Percentiles rank a stretch among this genome's conserved stretches.
These are phyloP conservation scores for Protosalanx chinensis DNA, from an alignment of 2,797 vertebrate species.

Conservation along the genomic window DNA sequence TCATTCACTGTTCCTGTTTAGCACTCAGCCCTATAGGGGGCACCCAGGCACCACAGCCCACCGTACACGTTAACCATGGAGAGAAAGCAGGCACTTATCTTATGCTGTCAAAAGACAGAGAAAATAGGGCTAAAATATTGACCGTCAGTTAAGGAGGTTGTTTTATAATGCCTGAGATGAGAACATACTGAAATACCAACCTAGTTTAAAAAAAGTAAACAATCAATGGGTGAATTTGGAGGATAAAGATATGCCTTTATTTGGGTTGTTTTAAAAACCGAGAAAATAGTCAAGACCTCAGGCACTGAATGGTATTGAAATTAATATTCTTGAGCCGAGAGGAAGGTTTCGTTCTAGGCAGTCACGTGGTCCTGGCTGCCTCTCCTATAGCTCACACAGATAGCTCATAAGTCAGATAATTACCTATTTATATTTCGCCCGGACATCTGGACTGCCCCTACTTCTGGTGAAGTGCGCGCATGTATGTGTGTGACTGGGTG, in stretches of 20 bases:
- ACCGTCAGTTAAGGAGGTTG: constrained; percentile 50
- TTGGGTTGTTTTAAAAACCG: constrained; percentile 53
- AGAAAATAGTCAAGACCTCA: constrained; percentile 43
- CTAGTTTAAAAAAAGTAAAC: constrained; percentile 51
- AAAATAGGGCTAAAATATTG: constrained; percentile 24
- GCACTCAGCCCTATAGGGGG: constrained; percentile 62
- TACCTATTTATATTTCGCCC: constrained; percentile 67
- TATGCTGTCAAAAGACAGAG: constrained; percentile 10
- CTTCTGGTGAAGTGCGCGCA: constrained; percentile 18
- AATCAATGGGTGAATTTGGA: constrained; percentile 48
- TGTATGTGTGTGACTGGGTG: background rate
- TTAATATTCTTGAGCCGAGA: constrained; percentile 64
- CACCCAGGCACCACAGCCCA: constrained; percentile 61
- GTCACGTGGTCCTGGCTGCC: constrained; percentile 40
- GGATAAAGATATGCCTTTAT: constrained; percentile 30
- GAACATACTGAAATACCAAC: constrained; percentile 44
- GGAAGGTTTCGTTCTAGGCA: constrained; percentile 51
- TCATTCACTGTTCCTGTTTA: constrained; percentile 6
- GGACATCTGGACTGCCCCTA: constrained; percentile 49
- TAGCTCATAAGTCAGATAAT: constrained; percentile 55
- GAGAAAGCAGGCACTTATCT: constrained; percentile 42
- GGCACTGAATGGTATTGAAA: constrained; percentile 54
- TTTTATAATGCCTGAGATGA: constrained; percentile 56
- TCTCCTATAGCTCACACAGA: constrained; percentile 14
- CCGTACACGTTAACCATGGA: background rate